Percentiles rank a stretch among this genome's conserved stretches.
Conservation (phyloP, 2,113 vertebrate genomes). For the Myrmecobius fasciatus region DNA sequence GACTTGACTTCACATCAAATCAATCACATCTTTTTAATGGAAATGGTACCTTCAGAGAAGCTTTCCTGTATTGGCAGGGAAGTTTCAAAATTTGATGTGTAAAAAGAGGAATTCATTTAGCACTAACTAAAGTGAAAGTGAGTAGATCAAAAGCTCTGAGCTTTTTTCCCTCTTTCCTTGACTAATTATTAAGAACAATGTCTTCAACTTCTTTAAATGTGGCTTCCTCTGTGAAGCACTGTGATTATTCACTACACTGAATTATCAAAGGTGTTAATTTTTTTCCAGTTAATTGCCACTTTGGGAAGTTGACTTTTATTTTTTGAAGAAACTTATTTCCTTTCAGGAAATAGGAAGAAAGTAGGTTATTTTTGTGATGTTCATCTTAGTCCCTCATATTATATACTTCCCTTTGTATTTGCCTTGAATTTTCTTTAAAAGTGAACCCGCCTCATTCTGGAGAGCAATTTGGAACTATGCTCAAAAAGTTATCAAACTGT, state of each 20-base stretch:
- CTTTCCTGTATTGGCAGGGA: background rate
- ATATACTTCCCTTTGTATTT: background rate
- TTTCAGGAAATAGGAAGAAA: background rate
- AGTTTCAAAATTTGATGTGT: conserved; percentile 1
- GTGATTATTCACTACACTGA: background rate
- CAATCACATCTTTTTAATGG: background rate
- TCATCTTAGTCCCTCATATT: conserved; percentile 1
- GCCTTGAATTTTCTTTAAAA: conserved; percentile 38
- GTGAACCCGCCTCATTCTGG: too few relatives aligned
- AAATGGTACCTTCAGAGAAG: background rate
- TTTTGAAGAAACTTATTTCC: conserved; percentile 7
- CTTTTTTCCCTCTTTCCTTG: conserved; percentile 16
- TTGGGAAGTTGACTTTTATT: conserved; percentile 13
- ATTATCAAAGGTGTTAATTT: background rate
- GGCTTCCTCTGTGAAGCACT: background rate
- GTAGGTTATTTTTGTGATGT: background rate
- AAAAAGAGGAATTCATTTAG: conserved; percentile 21
- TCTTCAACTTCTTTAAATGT: background rate
- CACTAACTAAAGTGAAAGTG: background rate
- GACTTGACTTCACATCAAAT: conserved; percentile 7
- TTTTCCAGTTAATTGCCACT: conserved; percentile 3
- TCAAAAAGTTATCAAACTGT: too few relatives aligned
- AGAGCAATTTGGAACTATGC: too few relatives aligned
- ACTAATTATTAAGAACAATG: conserved; percentile 22
- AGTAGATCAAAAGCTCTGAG: conserved; percentile 16